phyloP scores from a whole-genome alignment of 2,113 vertebrate species.

The Heptranchias perlo region DNA sequence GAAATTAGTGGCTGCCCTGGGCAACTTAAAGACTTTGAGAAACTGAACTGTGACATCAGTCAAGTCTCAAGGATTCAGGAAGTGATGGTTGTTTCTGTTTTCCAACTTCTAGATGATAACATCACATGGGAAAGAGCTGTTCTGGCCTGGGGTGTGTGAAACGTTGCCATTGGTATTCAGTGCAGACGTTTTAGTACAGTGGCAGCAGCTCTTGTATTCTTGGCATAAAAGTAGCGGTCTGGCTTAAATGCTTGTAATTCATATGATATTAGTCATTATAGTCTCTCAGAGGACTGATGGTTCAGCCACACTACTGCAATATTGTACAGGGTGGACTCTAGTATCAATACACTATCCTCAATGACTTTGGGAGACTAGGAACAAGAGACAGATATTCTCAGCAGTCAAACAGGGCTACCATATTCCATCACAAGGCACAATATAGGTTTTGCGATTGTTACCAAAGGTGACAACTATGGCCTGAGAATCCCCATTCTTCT shows the following conservation, averaged over 20 bases:
- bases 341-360: neutral
- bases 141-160: neutral
- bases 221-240: neutral
- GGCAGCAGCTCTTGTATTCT: neutral
- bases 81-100: neutral
- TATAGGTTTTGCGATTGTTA: neutral
- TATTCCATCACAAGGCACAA: neutral
- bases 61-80: neutral
- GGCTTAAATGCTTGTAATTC: neutral
- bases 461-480: neutral
- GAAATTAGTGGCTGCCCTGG: neutral
- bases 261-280: neutral
- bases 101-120: neutral
- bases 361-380: neutral
- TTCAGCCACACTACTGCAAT: neutral
- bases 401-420: neutral
- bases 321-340: no score
- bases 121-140: neutral
- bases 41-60: neutral
- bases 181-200: neutral
- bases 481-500: neutral
- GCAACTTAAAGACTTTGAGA: neutral
- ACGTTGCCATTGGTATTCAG: neutral
- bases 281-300: neutral
- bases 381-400: neutral